Base-by-base conservation (phyloP, 2,888 invertebrate species). In the Euclidia mi region DNA sequence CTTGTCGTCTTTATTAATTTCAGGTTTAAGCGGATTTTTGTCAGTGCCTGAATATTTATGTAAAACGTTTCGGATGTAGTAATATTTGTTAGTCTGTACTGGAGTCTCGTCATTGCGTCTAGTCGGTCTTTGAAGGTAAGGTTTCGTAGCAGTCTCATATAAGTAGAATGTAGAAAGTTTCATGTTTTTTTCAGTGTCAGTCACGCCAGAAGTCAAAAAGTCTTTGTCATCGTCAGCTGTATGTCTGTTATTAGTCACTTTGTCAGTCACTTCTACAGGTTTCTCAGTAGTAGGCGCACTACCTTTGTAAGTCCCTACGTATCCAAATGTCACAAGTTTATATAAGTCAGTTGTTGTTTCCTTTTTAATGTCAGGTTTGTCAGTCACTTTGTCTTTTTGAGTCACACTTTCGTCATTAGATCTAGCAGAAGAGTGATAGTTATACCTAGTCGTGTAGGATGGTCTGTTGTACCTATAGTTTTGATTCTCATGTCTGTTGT, bases 321-420 rank as follows among this genome's bases (percentile, higher is more conserved):
- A 94, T 17, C 94, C 91, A 67, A 95, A 95, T 62, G 95, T 95
- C 47, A 94, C 87, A 48, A 95, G 82, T 85, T 92, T 94, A 65
- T 92, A 90, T 38, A 88, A 71, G 67, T 91, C 89, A 57, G 93
- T 94, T 2, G 93, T 89, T 35, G 44, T 70, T 58, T 75, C 72
- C 20, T 43, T 34, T 51, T 71, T 70, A 52, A 49, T 67, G 56
- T 79, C 79, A 56, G 71, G 44, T 58, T 70, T 72, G 40, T 65
- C 62, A 44, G 60, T 65, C 14, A 50, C 31, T 45, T 46, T 59
- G 47, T 65, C 65, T 29, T 38, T 77, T 31, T 76, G 58, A 40
- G 66, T 64, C 34, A 69, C 78, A 41, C 63, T 82, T 25, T 87
- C 74, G 61, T 92, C 89, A 65, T 91, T 93, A 29, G 92, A 90